Evolutionary conservation across 2,888 invertebrate species (phyloP).

Genomic region (Epiblema foenella): DNA sequence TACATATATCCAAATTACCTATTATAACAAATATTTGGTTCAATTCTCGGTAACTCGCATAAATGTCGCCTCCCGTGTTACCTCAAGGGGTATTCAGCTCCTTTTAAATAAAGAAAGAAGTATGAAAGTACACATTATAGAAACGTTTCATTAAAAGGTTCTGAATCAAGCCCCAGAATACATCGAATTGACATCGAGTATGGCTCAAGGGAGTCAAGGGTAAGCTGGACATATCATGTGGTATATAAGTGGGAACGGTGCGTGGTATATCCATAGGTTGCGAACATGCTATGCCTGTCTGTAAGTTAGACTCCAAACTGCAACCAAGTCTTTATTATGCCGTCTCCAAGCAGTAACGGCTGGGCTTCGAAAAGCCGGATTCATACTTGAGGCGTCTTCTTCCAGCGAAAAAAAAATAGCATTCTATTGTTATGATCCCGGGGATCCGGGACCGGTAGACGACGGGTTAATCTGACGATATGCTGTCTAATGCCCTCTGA

Average conservation of each 20-base stretch:
- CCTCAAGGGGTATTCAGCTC: neutral
- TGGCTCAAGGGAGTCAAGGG: conserved; percentile 32
- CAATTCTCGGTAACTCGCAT: too few relatives aligned
- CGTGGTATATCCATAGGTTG: conserved; percentile 70
- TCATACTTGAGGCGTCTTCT: too few relatives aligned
- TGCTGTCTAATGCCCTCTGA: too few relatives aligned
- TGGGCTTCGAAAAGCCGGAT: neutral
- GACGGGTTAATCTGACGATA: too few relatives aligned
- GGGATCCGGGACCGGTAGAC: too few relatives aligned
- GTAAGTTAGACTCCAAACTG: conserved; percentile 28
- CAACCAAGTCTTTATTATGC: neutral
- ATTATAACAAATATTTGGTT: too few relatives aligned
- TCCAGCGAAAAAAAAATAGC: too few relatives aligned
- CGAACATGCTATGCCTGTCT: conserved; percentile 41
- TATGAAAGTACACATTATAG: neutral
- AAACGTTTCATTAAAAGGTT: neutral
- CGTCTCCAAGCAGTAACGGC: conserved; percentile 11
- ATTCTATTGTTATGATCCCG: too few relatives aligned
- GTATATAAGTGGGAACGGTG: conserved; percentile 51
- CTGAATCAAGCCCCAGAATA: conserved; percentile 5
- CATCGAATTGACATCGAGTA: conserved; percentile 29
- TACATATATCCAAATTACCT: too few relatives aligned
- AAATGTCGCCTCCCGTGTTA: conserved; percentile 10
- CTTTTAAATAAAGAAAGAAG: too few relatives aligned
- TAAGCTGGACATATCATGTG: conserved; percentile 43